Evolutionary conservation across 1,140 invertebrate species (phyloP).

Genomic region (Drosophila tani): DNA sequence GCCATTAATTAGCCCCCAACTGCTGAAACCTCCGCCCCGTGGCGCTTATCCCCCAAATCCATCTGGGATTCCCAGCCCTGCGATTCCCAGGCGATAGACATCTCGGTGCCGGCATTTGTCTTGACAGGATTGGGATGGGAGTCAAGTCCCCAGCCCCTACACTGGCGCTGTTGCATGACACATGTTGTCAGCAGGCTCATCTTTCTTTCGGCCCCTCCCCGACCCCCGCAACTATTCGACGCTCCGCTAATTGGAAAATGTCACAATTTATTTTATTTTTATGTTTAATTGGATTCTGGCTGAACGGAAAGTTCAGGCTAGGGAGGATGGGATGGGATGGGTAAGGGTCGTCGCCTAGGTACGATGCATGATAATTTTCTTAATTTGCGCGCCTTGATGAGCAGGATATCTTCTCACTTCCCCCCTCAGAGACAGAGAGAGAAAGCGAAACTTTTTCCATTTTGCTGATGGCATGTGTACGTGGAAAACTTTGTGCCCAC

Average conservation of each 20-base stretch:
- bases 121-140: conserved; percentile 28
- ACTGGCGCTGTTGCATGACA: conserved; percentile 48
- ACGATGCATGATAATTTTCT: conserved; percentile 83
- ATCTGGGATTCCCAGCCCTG: conserved; percentile 20
- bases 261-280: conserved; percentile 83
- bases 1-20: conserved; percentile 73
- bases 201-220: conserved; percentile 37
- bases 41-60: conserved; percentile 13
- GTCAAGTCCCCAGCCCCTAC: neutral
- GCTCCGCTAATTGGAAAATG: conserved; percentile 79
- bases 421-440: neutral
- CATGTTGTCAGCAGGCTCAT: conserved; percentile 78
- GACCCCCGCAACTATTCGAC: conserved; percentile 48
- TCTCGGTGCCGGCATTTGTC: conserved; percentile 79
- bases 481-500: conserved; percentile 71
- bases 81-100: conserved; percentile 64
- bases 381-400: conserved; percentile 78
- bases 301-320: conserved; percentile 38
- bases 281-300: conserved; percentile 79
- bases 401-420: conserved; percentile 28
- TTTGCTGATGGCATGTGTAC: conserved; percentile 81
- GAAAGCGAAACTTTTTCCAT: conserved; percentile 77
- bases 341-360: conserved; percentile 38
- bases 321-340: neutral
- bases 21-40: conserved; percentile 19